Conservation (phyloP, 1,140 invertebrate species). For the Parapsyche elsis region DNA sequence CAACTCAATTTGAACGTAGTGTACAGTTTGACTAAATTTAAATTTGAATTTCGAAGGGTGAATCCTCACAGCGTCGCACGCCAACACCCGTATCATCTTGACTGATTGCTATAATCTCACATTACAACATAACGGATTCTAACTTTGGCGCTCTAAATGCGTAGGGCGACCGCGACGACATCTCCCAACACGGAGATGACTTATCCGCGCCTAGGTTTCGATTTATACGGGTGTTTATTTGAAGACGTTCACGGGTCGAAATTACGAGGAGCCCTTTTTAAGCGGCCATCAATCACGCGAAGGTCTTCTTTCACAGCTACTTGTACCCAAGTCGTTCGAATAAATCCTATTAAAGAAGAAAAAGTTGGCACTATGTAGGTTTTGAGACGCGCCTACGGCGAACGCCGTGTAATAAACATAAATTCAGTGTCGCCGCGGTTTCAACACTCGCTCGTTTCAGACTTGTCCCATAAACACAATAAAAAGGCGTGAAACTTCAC, state of each 20-base stretch:
- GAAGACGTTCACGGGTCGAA: not conserved
- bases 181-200: not conserved
- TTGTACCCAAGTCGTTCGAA: not conserved
- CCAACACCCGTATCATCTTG: too few relatives aligned
- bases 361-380: not conserved
- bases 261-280: not conserved
- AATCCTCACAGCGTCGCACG: too few relatives aligned
- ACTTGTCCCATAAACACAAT: not conserved
- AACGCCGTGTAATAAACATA: constrained; percentile 12
- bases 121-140: too few relatives aligned
- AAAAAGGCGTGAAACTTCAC: constrained; percentile 24
- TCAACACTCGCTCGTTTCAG: not conserved
- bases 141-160: too few relatives aligned
- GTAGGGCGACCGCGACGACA: not conserved
- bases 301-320: not conserved
- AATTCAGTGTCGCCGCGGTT: not conserved
- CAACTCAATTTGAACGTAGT: too few relatives aligned
- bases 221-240: not conserved
- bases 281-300: constrained; percentile 15
- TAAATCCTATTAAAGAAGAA: constrained; percentile 31
- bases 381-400: not conserved
- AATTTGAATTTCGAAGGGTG: too few relatives aligned
- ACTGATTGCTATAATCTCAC: too few relatives aligned
- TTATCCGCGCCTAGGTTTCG: not conserved
- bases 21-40: too few relatives aligned